phyloP scores from a whole-genome alignment of 2,888 invertebrate species.

The Druceiella hillmani region DNA sequence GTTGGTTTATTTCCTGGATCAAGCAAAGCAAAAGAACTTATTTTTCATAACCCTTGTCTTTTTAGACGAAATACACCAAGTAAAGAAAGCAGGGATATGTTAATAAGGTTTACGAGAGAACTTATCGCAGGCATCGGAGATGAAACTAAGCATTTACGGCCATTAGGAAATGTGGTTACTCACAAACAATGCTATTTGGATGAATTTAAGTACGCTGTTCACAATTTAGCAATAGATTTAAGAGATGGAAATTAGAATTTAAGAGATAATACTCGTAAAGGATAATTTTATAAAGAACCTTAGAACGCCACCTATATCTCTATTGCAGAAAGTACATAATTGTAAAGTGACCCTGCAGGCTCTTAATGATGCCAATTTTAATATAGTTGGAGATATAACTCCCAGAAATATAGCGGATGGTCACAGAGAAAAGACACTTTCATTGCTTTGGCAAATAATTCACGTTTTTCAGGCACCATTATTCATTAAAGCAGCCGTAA shows the following conservation, averaged over 20 bases:
- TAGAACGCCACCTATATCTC: constrained; percentile 78
- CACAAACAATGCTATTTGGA: constrained; percentile 80
- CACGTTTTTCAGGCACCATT: constrained; percentile 75
- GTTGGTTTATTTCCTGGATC: constrained; percentile 79
- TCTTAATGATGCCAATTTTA: constrained; percentile 54
- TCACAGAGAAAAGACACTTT: constrained; percentile 81
- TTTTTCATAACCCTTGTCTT: constrained; percentile 85
- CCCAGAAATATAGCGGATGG: constrained; percentile 82
- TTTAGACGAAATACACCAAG: constrained; percentile 68
- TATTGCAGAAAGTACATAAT: constrained; percentile 83
- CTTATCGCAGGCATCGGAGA: constrained; percentile 79
- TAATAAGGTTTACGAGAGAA: constrained; percentile 74
- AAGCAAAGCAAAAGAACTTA: constrained; percentile 72
- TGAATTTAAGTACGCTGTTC: constrained; percentile 84
- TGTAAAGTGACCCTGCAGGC: constrained; percentile 71
- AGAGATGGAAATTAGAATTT: constrained; percentile 79
- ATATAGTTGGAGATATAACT: constrained; percentile 60
- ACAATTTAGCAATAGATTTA: constrained; percentile 72
- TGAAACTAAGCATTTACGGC: constrained; percentile 70
- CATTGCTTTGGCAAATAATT: constrained; percentile 84
- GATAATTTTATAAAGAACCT: constrained; percentile 60
- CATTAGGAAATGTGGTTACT: constrained; percentile 67
- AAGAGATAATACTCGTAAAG: constrained; percentile 73
- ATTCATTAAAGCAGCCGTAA: constrained; percentile 60
- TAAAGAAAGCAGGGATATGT: constrained; percentile 73